phyloP scores from a whole-genome alignment of 1,140 invertebrate genomes.

The Xylocopa sonorina region DNA sequence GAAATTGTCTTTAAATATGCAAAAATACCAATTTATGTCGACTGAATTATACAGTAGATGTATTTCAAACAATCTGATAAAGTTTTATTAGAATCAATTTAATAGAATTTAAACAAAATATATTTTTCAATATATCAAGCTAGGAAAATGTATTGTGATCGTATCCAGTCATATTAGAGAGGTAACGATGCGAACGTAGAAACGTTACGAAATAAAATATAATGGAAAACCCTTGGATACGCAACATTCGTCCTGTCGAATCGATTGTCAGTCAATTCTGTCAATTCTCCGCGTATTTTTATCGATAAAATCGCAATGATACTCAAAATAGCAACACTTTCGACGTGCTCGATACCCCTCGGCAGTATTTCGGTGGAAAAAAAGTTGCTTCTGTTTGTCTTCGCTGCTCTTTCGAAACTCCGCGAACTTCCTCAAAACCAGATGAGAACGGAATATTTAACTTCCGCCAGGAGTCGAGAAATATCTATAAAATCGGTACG shows the following conservation, averaged over 20 bases:
- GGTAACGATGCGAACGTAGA: neutral
- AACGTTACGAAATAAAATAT: neutral
- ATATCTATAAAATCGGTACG: neutral
- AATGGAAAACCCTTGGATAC: neutral
- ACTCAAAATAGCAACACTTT: neutral
- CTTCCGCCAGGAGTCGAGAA: neutral
- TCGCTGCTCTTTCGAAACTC: neutral
- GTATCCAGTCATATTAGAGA: too few relatives aligned
- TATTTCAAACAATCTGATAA: too few relatives aligned
- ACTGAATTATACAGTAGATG: too few relatives aligned
- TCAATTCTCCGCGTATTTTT: neutral
- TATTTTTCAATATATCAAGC: too few relatives aligned
- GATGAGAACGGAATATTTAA: neutral
- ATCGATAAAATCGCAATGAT: constrained; percentile 5
- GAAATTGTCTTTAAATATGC: too few relatives aligned
- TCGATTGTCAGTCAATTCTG: constrained; percentile 12
- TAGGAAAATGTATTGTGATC: too few relatives aligned
- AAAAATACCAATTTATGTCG: too few relatives aligned
- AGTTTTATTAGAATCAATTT: too few relatives aligned
- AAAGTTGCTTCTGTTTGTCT: neutral
- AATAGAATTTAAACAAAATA: too few relatives aligned
- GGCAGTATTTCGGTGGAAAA: neutral
- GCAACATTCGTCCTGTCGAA: constrained; percentile 11
- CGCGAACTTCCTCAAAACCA: neutral
- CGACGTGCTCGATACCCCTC: neutral